phyloP scores from a whole-genome alignment of 92 coral and sea anemone genomes.

The Chrysogorgia sp. region DNA sequence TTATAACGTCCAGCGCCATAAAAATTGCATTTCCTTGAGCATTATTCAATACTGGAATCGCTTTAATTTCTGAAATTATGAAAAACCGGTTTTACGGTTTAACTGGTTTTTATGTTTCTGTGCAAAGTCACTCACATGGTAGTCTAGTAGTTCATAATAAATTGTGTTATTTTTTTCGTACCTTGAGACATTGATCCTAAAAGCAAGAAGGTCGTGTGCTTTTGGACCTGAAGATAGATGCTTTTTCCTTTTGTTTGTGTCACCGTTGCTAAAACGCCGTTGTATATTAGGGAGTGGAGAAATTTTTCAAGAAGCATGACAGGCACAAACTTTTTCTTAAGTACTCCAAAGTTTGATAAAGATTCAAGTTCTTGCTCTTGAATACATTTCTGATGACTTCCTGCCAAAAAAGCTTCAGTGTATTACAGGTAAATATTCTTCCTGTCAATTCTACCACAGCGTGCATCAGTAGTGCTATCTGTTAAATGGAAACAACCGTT shows the following conservation, averaged over 20 bases:
- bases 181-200: constrained; percentile 42
- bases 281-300: constrained; percentile 47
- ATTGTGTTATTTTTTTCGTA: too few species aligned
- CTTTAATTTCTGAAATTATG: too few species aligned
- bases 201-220: constrained; percentile 61
- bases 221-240: constrained; percentile 41
- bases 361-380: constrained; percentile 27
- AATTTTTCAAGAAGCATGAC: constrained; percentile 38
- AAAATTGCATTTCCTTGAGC: too few species aligned
- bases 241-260: constrained; percentile 17
- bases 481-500: constrained; percentile 41
- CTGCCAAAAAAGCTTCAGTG: constrained; percentile 45
- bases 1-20: too few species aligned
- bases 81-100: too few species aligned
- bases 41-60: too few species aligned
- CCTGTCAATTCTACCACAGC: constrained; percentile 51
- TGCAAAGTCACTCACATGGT: too few species aligned
- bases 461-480: constrained; percentile 64
- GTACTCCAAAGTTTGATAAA: constrained; percentile 45
- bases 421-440: constrained; percentile 44
- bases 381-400: constrained; percentile 50
- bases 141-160: too few species aligned
- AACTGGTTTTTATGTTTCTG: too few species aligned
- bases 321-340: constrained; percentile 52
- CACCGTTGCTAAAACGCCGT: constrained; percentile 47